phyloP scores from a whole-genome alignment of 2,888 invertebrate genomes.

The Sclerodermus sp. region DNA sequence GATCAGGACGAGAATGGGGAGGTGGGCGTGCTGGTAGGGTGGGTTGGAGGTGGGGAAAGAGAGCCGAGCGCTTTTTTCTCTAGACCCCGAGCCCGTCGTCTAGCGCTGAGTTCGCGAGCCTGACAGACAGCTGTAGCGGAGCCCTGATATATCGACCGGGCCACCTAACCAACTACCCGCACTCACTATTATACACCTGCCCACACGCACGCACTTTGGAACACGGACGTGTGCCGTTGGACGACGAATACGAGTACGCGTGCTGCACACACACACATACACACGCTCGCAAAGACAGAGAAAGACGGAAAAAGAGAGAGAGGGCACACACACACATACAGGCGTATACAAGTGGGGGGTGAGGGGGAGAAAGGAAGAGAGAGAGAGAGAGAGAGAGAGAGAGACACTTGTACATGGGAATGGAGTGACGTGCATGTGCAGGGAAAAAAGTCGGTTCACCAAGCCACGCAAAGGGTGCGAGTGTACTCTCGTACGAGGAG shows the following conservation, averaged over 20 bases:
- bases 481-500: no score
- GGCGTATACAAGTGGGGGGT: no score
- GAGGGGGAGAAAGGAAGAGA: neutral
- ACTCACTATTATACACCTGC: conserved; percentile 15
- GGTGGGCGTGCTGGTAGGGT: conserved; percentile 20
- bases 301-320: neutral
- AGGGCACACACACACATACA: neutral
- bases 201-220: neutral
- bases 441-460: no score
- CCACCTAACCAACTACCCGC: conserved; percentile 47
- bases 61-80: conserved; percentile 36
- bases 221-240: conserved; percentile 7
- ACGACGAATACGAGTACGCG: neutral
- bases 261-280: neutral
- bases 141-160: conserved; percentile 57
- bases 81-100: conserved; percentile 46
- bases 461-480: no score
- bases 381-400: no score
- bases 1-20: conserved; percentile 9
- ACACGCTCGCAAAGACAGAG: neutral
- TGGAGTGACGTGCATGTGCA: neutral
- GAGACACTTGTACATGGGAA: neutral
- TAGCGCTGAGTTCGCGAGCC: conserved; percentile 52
- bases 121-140: conserved; percentile 56
- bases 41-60: conserved; percentile 10